Conservation (phyloP, 2,113 vertebrate species). For the Saccopteryx leptura region DNA sequence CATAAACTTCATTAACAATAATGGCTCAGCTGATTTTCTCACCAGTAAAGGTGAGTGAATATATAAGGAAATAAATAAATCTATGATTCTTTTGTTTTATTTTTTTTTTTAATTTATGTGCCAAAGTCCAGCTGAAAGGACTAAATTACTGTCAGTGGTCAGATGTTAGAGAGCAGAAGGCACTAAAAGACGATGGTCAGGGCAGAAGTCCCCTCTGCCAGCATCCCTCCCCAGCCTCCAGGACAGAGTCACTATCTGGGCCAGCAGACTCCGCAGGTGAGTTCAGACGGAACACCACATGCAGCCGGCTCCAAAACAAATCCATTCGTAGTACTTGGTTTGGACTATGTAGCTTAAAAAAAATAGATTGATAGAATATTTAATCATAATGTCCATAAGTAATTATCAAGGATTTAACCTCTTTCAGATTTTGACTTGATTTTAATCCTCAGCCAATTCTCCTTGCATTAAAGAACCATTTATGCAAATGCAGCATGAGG, state of each 20-base stretch:
- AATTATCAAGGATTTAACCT: conserved; percentile 54
- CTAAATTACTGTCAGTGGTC: background rate
- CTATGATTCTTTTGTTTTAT: background rate
- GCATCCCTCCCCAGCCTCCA: background rate
- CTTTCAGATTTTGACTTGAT: conserved; percentile 37
- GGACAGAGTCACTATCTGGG: background rate
- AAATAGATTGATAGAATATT: conserved; percentile 50
- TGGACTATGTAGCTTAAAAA: background rate
- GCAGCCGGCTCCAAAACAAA: background rate
- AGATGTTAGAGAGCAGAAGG: background rate
- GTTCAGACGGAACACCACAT: accelerated
- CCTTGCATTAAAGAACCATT: conserved; percentile 42
- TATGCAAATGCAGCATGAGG: conserved; percentile 56
- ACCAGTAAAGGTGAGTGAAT: background rate
- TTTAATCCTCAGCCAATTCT: conserved; percentile 10
- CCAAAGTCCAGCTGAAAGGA: background rate
- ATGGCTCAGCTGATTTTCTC: background rate
- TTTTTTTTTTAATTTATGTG: background rate
- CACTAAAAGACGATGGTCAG: background rate
- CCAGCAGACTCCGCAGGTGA: background rate
- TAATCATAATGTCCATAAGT: conserved; percentile 25
- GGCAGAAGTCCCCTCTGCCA: background rate
- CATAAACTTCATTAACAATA: background rate
- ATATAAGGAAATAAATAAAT: background rate
- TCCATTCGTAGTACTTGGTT: background rate